Base-by-base conservation (phyloP, 1,140 invertebrate genomes). In the Tetragonula clypearis region DNA sequence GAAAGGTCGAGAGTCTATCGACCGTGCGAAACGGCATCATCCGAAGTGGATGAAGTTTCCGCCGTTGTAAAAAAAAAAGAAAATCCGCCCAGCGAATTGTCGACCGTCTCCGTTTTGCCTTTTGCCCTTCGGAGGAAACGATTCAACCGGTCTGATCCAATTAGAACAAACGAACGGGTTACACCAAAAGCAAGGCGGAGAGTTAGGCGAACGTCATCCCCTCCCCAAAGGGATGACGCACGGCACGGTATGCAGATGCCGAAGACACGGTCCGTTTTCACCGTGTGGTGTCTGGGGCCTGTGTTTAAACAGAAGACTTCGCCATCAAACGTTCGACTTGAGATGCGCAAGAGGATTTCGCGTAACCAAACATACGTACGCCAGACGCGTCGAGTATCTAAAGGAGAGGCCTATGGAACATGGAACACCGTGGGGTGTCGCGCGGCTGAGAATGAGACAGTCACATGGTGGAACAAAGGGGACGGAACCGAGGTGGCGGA, bases 361-460 rank as follows among this genome's bases (percentile, higher is more conserved):
- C 85, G 91, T 90, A 90, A 90, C 90, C 91, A 90, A 92, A 87
- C 85, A 88, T 88, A 90, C 90, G 88, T 89, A 88, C 82, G 35
- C 82, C 86, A 88, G 88, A 83, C 88, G 81, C 86, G 81, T 68
- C 21, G 71, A 87, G 78, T 77, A 78, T 79, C 80, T 76, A 56
- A 65, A 82, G 56, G 30, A 23, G n/a, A 30, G 72, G 53, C 72
- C 69, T 60, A 86, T 23, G 69, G 21, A 66, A 53, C 35, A 35
- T 0, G 35, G 35, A 35, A 35, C 35, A 35, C 58, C 9, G 30
- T 30, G 49, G 23, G 11, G 23, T 30, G 26, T 69, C 79, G 53
- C n/a, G 30, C 30, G 35, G 66, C 19, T 26, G 41, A 72, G 75
- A 75, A 82, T 49, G 80, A 68, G 78, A 86, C 41, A 66, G 68